Evolutionary conservation across 2,113 vertebrate genomes (phyloP).

Genomic region (Elachura formosa): DNA sequence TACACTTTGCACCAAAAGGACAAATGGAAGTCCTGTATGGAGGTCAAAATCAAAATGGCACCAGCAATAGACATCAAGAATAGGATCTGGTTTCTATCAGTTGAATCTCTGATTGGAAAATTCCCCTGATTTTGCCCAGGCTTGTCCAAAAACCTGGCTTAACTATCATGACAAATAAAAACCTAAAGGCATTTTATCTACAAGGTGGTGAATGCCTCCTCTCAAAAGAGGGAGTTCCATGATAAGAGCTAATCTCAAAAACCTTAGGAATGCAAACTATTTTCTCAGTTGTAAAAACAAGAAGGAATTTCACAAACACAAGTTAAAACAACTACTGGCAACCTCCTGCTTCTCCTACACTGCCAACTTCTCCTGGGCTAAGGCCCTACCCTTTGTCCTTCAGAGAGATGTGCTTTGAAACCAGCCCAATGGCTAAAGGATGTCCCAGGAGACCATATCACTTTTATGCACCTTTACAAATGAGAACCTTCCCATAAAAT

Average conservation of each 20-base stretch:
- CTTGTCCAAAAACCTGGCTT: slow-evolving; percentile 8
- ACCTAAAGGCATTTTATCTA: slow-evolving; percentile 47
- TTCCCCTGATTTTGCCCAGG: not conserved
- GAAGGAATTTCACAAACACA: slow-evolving; percentile 49
- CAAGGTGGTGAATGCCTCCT: slow-evolving; percentile 40
- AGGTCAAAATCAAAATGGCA: not conserved
- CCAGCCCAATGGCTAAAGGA: not conserved
- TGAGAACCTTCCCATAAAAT: not conserved
- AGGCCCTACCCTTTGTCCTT: not conserved
- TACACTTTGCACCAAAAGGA: not conserved
- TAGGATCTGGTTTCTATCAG: not conserved
- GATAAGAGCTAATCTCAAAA: slow-evolving; percentile 70
- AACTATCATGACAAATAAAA: slow-evolving; percentile 51
- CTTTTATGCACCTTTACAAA: not conserved
- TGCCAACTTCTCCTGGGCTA: not conserved
- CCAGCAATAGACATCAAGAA: not conserved
- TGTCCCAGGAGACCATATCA: not conserved
- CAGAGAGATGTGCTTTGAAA: not conserved
- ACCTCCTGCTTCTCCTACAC: not conserved
- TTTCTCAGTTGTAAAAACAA: slow-evolving; percentile 60
- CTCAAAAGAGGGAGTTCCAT: slow-evolving; percentile 48
- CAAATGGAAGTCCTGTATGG: not conserved
- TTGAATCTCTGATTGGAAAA: not conserved
- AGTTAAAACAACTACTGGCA: slow-evolving; percentile 43
- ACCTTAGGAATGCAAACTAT: slow-evolving; percentile 63